Base-by-base conservation (phyloP, 30 jellyfish, hydroid and myxozoan genomes). In the Rhopilema esculentum region DNA sequence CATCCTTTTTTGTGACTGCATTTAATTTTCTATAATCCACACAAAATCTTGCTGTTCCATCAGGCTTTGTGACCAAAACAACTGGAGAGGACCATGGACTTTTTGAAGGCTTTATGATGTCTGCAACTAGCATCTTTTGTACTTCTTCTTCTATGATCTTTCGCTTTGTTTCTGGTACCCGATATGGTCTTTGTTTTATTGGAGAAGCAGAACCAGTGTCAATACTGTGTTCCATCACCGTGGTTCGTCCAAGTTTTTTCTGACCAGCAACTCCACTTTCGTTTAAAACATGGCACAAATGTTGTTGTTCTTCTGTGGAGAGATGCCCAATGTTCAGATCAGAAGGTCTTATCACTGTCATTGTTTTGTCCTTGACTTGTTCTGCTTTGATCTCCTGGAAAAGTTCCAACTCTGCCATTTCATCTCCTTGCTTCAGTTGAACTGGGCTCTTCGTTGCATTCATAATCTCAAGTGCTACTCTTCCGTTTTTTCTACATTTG, bases 81-180 rank as follows among this genome's bases (percentile, higher is more conserved):
- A 78, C 77, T 65, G 95, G 97, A 49, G 81, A 22, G 30, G 76
- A 8, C 95, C 95, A 90, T 24, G 88, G 97, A 84, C 95, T 90
- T 24, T 82, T 23, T 17, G 90, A 83, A 0, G 91, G 95, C 84
- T 53, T 50, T 21, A 90, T 90, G 77, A 90, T 30, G 22, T 75
- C 78, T 26, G 90, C 62, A 27, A 67, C 66, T 8, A 83, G 88
- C 97, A 84, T 83, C 74, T 75, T 69, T 40, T 76, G 63, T 21
- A 90, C 88, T 73, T 90, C 91, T 30, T 70, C 57, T 23, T 49
- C 97, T 0, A 52, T 71, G 51, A 40, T 53, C 31, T 66, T 27
- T 57, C 95, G 67, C 77, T 83, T 91, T 8, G 74, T 83, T 49
- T 29, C 69, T 83, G 95, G 95, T 2, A 90, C 86, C 20, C 97